Evolutionary conservation across 2,888 invertebrate genomes (phyloP).

Genomic region (Cantharis lateralis): DNA sequence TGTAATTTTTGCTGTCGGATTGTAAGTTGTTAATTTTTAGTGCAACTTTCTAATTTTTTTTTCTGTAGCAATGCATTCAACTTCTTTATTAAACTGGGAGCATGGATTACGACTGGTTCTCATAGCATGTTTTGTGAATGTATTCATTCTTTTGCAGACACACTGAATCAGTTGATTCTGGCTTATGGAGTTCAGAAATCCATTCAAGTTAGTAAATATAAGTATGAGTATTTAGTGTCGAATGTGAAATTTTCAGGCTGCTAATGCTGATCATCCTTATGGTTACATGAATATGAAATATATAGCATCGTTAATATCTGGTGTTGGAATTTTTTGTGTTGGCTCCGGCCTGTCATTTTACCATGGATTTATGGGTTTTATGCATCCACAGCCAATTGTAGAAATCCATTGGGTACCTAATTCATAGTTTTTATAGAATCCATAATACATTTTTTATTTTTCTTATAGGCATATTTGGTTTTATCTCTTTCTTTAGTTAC

Average conservation of each 20-base stretch:
- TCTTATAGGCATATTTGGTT: slow-evolving; percentile 81
- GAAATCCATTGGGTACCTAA: slow-evolving; percentile 84
- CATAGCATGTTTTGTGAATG: slow-evolving; percentile 97
- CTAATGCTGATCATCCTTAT: slow-evolving; percentile 88
- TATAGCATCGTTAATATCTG: slow-evolving; percentile 95
- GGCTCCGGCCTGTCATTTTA: slow-evolving; percentile 95
- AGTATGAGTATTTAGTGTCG: neutral
- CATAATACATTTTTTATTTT: neutral
- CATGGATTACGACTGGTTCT: slow-evolving; percentile 94
- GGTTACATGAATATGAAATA: slow-evolving; percentile 97
- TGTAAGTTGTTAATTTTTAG: slow-evolving; percentile 63
- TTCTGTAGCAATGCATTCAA: slow-evolving; percentile 84
- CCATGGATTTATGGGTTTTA: slow-evolving; percentile 89
- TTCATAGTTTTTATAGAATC: neutral
- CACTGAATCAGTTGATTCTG: slow-evolving; percentile 91
- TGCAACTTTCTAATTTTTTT: neutral
- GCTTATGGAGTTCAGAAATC: slow-evolving; percentile 96
- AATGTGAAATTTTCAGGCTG: slow-evolving; percentile 51
- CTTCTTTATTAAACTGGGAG: slow-evolving; percentile 84
- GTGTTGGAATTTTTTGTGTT: slow-evolving; percentile 97
- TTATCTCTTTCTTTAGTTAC: slow-evolving; percentile 86
- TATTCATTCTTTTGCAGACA: slow-evolving; percentile 95
- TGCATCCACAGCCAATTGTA: slow-evolving; percentile 80
- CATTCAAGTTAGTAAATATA: slow-evolving; percentile 66
- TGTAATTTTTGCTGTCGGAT: slow-evolving; percentile 87